phyloP scores from a whole-genome alignment of 2,113 vertebrate genomes.

The Aplodontia rufa region DNA sequence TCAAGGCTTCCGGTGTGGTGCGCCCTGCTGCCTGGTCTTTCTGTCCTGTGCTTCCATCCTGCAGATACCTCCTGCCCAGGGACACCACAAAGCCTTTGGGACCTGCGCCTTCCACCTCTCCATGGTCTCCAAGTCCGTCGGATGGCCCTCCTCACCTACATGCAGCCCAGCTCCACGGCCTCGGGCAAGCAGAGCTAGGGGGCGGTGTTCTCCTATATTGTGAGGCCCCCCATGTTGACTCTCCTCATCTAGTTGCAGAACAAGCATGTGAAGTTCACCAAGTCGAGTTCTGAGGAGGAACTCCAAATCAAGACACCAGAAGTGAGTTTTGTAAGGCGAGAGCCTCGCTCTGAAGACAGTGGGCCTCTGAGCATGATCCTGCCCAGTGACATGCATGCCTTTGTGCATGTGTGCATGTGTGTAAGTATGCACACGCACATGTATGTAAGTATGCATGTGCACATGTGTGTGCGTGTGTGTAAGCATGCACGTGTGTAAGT shows the following conservation, averaged over 20 bases:
- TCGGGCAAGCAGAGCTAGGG: slow-evolving; percentile 69
- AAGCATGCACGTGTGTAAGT: no score
- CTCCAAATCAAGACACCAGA: background rate
- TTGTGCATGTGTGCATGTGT: accelerated
- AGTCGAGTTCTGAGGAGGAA: background rate
- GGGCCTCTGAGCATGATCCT: no score
- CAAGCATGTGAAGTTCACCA: slow-evolving; percentile 61
- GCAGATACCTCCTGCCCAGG: background rate
- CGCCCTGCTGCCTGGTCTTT: slow-evolving; percentile 76
- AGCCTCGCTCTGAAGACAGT: background rate
- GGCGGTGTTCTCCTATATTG: slow-evolving; percentile 76
- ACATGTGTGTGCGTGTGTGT: accelerated
- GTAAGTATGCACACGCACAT: accelerated
- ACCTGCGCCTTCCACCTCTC: slow-evolving; percentile 79
- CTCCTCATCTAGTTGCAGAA: slow-evolving; percentile 74
- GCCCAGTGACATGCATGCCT: no score
- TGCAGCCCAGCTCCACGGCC: slow-evolving; percentile 65
- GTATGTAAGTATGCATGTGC: no score
- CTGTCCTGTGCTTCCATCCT: slow-evolving; percentile 62
- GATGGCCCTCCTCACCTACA: slow-evolving; percentile 72
- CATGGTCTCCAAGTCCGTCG: slow-evolving; percentile 78
- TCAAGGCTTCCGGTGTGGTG: slow-evolving; percentile 69
- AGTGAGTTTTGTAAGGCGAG: accelerated
- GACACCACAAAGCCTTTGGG: slow-evolving; percentile 73
- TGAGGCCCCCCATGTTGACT: slow-evolving; percentile 77